Base-by-base conservation (phyloP, 1,140 invertebrate genomes). In the Calliphora vicina region DNA sequence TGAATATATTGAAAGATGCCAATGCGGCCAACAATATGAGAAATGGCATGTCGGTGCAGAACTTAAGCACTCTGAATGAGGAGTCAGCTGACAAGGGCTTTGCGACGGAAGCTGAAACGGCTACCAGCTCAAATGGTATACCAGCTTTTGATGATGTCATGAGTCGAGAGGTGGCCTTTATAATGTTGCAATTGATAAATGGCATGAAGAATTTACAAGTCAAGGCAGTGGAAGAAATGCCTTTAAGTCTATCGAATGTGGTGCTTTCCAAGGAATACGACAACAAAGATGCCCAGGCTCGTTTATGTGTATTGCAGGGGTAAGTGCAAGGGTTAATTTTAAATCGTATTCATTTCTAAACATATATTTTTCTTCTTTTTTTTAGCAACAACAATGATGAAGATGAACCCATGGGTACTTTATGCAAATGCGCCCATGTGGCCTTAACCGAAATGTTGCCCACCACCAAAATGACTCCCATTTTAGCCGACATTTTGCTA, bases 121-220 rank as follows among this genome's bases (percentile, higher is more conserved):
- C 80, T 9, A 50, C 29, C n/a, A 85, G 81, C 83, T 78, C 87
- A 78, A 50, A 29, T 71, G 84, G 85, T 17, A 89, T 90, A 87
- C 88, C 88, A 26, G 87, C 88, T 4, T 91, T 89, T 50, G 89
- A 89, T 84, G 90, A 89, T 85, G 88, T 90, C 4, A 88, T 90
- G 88, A 89, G 88, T 12, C 90, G 91, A n/a, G 92, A 93, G 73
- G 91, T 92, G 43, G 93, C 92, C 76, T 95, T 97, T 86, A 92
- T 96, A 50, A 92, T 97, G 88, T 91, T 97, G 73, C 96, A 97
- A 88, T 91, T 97, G 61, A 94, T 97, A 1, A 96, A 95, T 84
- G 95, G 94, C 0, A 90, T 97, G 67, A 97, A 97, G 88, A 94
- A 94, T 86, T 91, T 97, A n/a, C 96, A 97, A 88, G 95, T 95